Base-by-base conservation (phyloP, 2,113 vertebrate species). In the Candoia aspera region DNA sequence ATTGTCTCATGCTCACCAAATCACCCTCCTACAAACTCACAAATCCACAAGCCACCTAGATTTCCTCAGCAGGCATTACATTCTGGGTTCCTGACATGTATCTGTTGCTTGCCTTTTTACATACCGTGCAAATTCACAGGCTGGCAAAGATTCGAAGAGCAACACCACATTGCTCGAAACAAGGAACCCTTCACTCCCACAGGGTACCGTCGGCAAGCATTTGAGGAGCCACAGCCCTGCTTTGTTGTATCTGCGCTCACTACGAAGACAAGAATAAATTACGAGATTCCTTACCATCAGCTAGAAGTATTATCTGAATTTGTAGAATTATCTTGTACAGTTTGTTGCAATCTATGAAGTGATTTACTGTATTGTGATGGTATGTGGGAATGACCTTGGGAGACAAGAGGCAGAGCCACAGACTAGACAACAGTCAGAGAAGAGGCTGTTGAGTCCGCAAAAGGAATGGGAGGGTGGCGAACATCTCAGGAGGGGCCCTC, bases 281-380 rank as follows among this genome's bases (percentile, higher is more conserved):
- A 46, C 1, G 0, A 9, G 11, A 12, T 88, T 46, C 12, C 49
- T n/a, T 57, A 19, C 8, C 8, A 0, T 15, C 1, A 0, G 54
- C 0, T 21, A 8, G n/a, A 55, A n/a, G 1, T 12, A 0, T 1
- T 59, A 5, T 6, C 8, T 24, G 23, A 26, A 42, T 24, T 8
- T 42, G 86, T 26, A 42, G 6, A 19, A 59, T 23, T 9, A 12
- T 6, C 29, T 37, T 13, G 10, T 2, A 68, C 29, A 6, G 11
- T 68, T 68, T 26, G 4, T 68, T n/a, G 62, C 62, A n/a, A n/a
- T n/a, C 62, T n/a, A 68, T 68, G 62, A n/a, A 3, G 1, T n/a
- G 3, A 64, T 2, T n/a, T 29, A 13, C 4, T 64, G 49, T 49
- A 49, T 49, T 62, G 60, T 29, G 29, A 62, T 26, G 9, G 9